A percentile compares a stretch with the other conserved stretches of the same genome.
Conservation (phyloP, 2,113 vertebrate genomes). For the Rynchops niger region DNA sequence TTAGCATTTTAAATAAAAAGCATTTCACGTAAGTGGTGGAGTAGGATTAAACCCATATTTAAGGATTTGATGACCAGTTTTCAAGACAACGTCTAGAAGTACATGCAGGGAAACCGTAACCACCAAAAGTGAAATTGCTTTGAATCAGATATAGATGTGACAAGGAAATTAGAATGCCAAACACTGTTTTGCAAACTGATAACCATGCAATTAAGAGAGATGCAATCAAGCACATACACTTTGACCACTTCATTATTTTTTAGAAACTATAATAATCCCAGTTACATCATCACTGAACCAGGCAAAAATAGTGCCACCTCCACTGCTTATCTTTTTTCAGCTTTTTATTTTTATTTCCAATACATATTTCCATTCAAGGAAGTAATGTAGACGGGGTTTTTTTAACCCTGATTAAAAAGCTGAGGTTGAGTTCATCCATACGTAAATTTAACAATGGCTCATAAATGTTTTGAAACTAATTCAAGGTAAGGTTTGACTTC, state of each 20-base stretch:
- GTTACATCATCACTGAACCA: not conserved
- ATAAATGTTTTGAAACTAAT: not conserved
- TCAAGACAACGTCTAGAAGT: not conserved
- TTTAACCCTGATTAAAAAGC: not conserved
- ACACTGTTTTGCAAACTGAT: not conserved
- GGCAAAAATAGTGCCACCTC: not conserved
- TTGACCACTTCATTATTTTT: not conserved
- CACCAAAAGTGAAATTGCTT: not conserved
- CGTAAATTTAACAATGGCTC: not conserved
- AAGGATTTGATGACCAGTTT: not conserved
- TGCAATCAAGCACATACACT: constrained; percentile 48
- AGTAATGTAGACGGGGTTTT: not conserved
- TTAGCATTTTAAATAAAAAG: not conserved
- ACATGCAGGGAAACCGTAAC: constrained; percentile 5
- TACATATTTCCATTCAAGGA: not conserved
- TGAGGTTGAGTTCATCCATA: not conserved
- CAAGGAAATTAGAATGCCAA: not conserved
- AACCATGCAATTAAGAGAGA: constrained; percentile 48
- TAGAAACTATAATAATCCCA: not conserved
- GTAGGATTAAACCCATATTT: not conserved
- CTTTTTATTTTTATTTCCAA: not conserved
- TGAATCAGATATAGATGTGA: not conserved
- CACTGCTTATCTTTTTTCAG: not conserved
- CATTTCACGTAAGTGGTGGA: not conserved
- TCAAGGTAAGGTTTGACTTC: not conserved